phyloP scores from a whole-genome alignment of 2,797 vertebrate species.

The Rhabdophis nuchalis region DNA sequence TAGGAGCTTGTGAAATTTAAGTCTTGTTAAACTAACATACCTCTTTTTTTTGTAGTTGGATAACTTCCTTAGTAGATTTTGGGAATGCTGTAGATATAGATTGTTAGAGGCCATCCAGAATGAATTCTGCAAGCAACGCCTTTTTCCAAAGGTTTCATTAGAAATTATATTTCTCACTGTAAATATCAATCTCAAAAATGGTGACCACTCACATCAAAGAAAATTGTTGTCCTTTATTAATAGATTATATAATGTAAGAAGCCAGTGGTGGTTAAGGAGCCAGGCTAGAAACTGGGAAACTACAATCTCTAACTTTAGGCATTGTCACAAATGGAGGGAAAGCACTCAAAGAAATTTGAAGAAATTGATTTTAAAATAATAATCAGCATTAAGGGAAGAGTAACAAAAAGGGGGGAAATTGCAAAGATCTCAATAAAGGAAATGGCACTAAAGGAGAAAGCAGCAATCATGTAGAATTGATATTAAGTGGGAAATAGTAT shows the following conservation, averaged over 20 bases:
- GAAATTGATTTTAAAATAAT: too few relatives aligned
- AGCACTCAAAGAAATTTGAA: too few relatives aligned
- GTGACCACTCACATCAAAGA: background rate
- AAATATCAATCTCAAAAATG: background rate
- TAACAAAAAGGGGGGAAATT: too few relatives aligned
- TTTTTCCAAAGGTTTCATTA: background rate
- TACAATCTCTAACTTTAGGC: too few relatives aligned
- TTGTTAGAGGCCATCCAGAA: background rate
- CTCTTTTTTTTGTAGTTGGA: background rate
- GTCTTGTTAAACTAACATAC: background rate
- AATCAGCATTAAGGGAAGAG: too few relatives aligned
- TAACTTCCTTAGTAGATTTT: background rate
- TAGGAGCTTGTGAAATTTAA: background rate
- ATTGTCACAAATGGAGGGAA: too few relatives aligned
- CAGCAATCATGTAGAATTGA: too few relatives aligned
- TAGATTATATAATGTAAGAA: background rate
- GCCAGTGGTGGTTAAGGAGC: background rate
- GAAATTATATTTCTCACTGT: background rate
- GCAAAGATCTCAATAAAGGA: too few relatives aligned
- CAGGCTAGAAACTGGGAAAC: too few relatives aligned
- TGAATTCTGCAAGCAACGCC: background rate
- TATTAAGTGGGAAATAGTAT: too few relatives aligned
- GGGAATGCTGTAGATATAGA: background rate
- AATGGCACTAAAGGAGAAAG: too few relatives aligned
- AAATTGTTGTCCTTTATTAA: background rate